Conservation (phyloP, 2,113 vertebrate species). For the Sitta europaea region DNA sequence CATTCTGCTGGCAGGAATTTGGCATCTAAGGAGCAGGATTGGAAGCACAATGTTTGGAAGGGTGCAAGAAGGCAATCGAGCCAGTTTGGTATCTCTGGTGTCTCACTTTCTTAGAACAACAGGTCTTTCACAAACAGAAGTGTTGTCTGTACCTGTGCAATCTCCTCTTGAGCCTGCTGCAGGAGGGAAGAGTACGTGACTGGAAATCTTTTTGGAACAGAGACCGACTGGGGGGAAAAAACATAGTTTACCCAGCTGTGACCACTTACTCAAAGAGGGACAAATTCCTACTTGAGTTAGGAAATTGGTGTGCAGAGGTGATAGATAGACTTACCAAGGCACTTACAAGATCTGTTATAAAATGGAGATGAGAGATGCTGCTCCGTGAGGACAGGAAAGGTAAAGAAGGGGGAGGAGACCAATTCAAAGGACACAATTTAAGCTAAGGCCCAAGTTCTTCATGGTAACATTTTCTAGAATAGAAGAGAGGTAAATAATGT, state of each 20-base stretch:
- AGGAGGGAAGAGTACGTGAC: accelerated
- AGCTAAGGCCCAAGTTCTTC: background rate
- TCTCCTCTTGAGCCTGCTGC: background rate
- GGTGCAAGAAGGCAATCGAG: background rate
- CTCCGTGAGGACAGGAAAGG: background rate
- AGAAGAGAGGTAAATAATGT: background rate
- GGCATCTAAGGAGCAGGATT: background rate
- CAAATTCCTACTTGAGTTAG: background rate
- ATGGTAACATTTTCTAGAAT: background rate
- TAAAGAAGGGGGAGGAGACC: background rate
- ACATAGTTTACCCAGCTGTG: background rate
- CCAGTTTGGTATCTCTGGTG: background rate
- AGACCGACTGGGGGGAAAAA: background rate
- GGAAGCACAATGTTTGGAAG: background rate
- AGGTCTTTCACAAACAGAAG: background rate
- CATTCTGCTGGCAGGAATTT: constrained; percentile 3
- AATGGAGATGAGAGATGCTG: background rate
- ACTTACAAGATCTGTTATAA: background rate
- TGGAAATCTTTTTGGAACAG: background rate
- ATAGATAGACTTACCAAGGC: background rate
- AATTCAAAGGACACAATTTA: background rate
- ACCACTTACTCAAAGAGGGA: background rate
- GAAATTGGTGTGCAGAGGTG: background rate
- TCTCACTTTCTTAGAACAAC: background rate
- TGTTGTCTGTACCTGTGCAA: background rate